phyloP scores from a whole-genome alignment of 2,797 vertebrate species.

The Menidia menidia region DNA sequence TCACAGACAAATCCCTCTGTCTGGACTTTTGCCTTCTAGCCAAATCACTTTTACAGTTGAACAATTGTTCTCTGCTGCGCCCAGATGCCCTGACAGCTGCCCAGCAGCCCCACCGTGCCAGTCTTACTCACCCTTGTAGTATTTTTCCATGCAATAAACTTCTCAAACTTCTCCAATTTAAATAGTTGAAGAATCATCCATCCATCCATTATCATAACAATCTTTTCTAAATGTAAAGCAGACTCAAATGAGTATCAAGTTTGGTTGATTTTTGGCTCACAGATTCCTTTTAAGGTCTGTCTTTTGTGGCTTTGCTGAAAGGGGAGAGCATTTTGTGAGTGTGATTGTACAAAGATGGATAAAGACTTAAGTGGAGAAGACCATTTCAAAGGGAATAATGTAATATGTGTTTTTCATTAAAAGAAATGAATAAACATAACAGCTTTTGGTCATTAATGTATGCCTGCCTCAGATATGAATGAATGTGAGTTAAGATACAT shows the following conservation, averaged over 20 bases:
- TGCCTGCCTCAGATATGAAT: neutral
- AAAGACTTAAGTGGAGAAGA: conserved; percentile 2
- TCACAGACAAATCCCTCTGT: conserved; percentile 58
- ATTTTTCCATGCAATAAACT: neutral
- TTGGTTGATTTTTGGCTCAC: neutral
- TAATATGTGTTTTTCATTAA: conserved; percentile 28
- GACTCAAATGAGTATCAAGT: conserved; percentile 1
- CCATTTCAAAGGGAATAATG: conserved; percentile 8
- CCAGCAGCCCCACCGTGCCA: conserved; percentile 19
- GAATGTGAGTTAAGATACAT: neutral
- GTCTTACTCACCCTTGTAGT: neutral
- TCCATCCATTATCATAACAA: neutral
- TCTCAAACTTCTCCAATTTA: too few species aligned
- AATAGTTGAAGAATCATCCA: too few species aligned
- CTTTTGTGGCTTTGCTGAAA: neutral
- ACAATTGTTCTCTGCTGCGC: conserved; percentile 34
- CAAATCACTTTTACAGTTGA: conserved; percentile 47
- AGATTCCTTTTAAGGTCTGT: conserved; percentile 2
- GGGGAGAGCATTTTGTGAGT: neutral
- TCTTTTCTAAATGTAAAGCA: conserved; percentile 3
- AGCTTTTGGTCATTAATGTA: conserved; percentile 7
- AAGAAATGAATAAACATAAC: neutral
- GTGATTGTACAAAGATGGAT: neutral
- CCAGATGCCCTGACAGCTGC: conserved; percentile 44
- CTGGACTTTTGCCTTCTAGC: conserved; percentile 52